Evolutionary conservation across 2,888 invertebrate species (phyloP).

Genomic region (Spilosoma lubricipeda): DNA sequence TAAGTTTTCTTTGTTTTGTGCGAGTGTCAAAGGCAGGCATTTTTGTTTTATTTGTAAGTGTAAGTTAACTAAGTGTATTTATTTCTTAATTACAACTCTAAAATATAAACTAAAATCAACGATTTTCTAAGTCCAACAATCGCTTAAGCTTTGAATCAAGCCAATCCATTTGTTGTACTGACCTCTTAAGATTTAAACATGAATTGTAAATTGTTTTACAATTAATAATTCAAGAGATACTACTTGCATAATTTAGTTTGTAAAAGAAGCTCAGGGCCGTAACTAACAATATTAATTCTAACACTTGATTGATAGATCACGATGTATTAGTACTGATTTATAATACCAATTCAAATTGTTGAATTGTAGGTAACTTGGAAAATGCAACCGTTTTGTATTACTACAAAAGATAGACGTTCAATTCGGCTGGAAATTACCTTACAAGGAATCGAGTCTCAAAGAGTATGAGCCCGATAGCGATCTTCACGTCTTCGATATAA

Average conservation of each 20-base stretch:
- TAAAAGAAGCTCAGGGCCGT: conserved; percentile 16
- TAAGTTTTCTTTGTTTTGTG: too few relatives aligned
- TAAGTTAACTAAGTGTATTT: not conserved
- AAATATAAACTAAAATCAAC: not conserved
- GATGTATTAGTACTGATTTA: conserved; percentile 11
- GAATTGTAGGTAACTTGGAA: not conserved
- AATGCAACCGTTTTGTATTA: not conserved
- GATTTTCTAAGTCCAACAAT: not conserved
- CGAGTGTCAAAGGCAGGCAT: too few relatives aligned
- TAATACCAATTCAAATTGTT: not conserved
- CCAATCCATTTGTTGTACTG: not conserved
- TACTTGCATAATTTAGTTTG: not conserved
- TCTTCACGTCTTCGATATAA: not conserved
- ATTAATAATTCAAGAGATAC: conserved; percentile 7
- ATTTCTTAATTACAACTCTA: not conserved
- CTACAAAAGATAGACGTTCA: not conserved
- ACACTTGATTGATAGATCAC: conserved; percentile 17
- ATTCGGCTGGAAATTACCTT: not conserved
- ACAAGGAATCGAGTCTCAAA: not conserved
- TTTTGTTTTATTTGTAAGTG: not conserved
- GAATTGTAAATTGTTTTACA: not conserved
- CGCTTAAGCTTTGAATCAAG: too few relatives aligned
- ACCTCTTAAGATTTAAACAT: not conserved
- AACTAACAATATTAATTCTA: conserved; percentile 15
- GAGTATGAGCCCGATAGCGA: not conserved